Conservation (phyloP, 2,113 vertebrate genomes). For the Chelonoidis abingdonii region DNA sequence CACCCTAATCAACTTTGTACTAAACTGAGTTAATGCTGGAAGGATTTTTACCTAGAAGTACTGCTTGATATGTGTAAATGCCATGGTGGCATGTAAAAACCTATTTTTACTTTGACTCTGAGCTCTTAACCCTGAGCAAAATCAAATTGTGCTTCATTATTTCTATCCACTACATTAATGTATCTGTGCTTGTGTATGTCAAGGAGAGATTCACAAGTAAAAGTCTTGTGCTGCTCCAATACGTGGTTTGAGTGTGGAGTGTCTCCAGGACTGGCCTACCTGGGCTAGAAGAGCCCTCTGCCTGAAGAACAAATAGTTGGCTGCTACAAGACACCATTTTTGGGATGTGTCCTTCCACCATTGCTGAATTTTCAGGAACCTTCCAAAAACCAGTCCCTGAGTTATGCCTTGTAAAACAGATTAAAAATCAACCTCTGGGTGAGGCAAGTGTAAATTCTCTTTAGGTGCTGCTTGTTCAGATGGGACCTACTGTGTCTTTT, state of each 20-base stretch:
- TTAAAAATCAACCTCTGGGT: not conserved
- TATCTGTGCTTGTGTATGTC: not conserved
- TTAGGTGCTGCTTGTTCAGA: not conserved
- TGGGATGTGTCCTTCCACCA: not conserved
- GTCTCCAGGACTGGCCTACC: rapidly evolving
- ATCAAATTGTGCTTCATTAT: not conserved
- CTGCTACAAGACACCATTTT: rapidly evolving
- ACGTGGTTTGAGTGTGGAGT: not conserved
- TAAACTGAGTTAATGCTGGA: not conserved
- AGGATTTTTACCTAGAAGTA: not conserved
- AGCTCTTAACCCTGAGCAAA: slow-evolving; percentile 4
- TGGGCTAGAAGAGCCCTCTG: not conserved
- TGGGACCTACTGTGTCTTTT: not conserved
- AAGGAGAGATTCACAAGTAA: rapidly evolving
- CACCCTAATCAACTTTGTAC: rapidly evolving
- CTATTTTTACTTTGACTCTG: slow-evolving; percentile 22
- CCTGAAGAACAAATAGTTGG: rapidly evolving
- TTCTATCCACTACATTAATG: not conserved
- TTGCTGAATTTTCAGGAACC: not conserved
- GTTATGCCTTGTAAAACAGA: not conserved
- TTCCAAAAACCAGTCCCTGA: rapidly evolving
- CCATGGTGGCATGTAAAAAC: not conserved
- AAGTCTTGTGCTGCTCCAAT: not conserved
- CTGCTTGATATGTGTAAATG: not conserved
- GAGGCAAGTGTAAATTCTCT: rapidly evolving